These are phyloP conservation scores for Nerophis ophidion DNA, from an alignment of 2,113 vertebrate genomes.

Conservation along the genomic window DNA sequence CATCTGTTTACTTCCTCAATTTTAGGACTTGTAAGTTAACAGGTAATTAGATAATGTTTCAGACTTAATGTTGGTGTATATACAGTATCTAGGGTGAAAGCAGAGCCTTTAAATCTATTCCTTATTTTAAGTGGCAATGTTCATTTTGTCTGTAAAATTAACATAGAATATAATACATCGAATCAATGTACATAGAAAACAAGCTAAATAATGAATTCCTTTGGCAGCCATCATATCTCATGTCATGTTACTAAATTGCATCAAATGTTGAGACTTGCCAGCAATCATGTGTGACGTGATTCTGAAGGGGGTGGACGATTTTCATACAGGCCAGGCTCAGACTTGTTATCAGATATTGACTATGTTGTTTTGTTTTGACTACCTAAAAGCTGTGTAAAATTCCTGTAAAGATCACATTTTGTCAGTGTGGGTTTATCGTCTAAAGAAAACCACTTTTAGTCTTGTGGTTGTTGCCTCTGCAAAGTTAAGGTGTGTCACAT, in stretches of 20 bases:
- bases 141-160: no score
- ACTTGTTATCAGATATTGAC: no score
- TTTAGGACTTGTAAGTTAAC: conserved; percentile 10
- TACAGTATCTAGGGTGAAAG: not conserved
- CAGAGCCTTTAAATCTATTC: conserved; percentile 25
- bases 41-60: conserved; percentile 23
- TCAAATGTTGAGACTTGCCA: conserved; percentile 28
- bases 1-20: conserved; percentile 3
- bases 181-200: not conserved
- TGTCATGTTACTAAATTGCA: not conserved
- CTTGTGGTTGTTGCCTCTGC: conserved; percentile 13
- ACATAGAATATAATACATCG: not conserved
- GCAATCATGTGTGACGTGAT: conserved; percentile 24
- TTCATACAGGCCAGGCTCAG: not conserved
- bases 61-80: conserved; percentile 29
- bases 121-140: conserved; percentile 9
- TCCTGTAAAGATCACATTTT: not conserved
- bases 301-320: conserved; percentile 26
- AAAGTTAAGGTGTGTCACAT: conserved; percentile 56
- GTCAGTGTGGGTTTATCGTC: not conserved
- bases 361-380: conserved; percentile 5
- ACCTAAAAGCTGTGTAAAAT: not conserved
- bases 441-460: conserved; percentile 3
- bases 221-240: not conserved
- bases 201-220: not conserved